Percentiles rank a stretch among this genome's conserved stretches.
phyloP scores from a whole-genome alignment of 2,888 invertebrate genomes.

The Carterocephalus palaemon region DNA sequence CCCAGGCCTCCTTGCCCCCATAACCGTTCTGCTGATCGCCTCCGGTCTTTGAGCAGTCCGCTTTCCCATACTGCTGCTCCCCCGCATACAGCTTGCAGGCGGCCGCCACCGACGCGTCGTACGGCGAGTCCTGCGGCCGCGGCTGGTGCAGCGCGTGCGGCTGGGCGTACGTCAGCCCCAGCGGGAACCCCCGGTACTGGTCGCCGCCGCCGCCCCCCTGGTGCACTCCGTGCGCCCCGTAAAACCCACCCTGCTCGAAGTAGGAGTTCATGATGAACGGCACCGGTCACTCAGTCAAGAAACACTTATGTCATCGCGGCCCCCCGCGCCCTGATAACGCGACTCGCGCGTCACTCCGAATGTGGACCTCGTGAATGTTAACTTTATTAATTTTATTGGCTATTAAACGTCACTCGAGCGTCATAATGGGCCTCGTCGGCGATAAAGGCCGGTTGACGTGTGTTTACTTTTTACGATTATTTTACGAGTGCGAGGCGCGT shows the following conservation, averaged over 20 bases:
- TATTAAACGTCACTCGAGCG: slow-evolving; percentile 77
- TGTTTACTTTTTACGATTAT: slow-evolving; percentile 80
- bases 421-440: slow-evolving; percentile 75
- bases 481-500: slow-evolving; percentile 74
- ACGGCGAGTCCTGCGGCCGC: slow-evolving; percentile 93
- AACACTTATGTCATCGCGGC: slow-evolving; percentile 77
- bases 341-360: slow-evolving; percentile 72
- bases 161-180: slow-evolving; percentile 91
- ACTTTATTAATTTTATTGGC: slow-evolving; percentile 78
- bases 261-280: slow-evolving; percentile 92
- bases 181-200: slow-evolving; percentile 91
- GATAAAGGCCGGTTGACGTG: slow-evolving; percentile 76
- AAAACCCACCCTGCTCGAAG: slow-evolving; percentile 97
- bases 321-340: slow-evolving; percentile 71
- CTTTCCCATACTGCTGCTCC: slow-evolving; percentile 83
- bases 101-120: slow-evolving; percentile 93
- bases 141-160: slow-evolving; percentile 88
- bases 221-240: slow-evolving; percentile 91
- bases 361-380: slow-evolving; percentile 62
- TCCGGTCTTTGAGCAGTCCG: slow-evolving; percentile 87
- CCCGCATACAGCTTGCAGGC: slow-evolving; percentile 90
- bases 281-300: slow-evolving; percentile 67
- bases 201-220: slow-evolving; percentile 86
- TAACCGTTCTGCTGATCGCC: slow-evolving; percentile 83
- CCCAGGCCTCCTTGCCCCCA: slow-evolving; percentile 85